Conservation (phyloP, 35 echinoderm and acorn worm species). For the Apostichopus japonicus region DNA sequence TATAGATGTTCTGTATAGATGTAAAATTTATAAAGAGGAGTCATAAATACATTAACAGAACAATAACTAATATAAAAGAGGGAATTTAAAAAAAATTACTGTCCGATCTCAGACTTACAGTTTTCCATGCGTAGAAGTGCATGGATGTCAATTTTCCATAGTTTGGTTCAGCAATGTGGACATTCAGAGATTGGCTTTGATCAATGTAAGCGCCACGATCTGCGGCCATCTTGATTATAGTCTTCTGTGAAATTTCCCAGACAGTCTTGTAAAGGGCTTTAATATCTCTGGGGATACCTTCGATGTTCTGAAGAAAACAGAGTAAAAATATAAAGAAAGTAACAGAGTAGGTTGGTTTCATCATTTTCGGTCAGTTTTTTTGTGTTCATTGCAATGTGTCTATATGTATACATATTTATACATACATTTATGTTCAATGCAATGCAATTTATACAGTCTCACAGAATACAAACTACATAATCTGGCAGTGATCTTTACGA, state of each 20-base stretch:
- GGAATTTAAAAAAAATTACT: background rate
- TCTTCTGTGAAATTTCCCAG: constrained; percentile 99
- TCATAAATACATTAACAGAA: too few species aligned
- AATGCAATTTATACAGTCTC: too few species aligned
- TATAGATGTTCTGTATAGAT: too few species aligned
- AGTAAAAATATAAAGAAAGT: background rate
- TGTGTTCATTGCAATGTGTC: too few species aligned
- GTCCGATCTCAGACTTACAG: constrained; percentile 47
- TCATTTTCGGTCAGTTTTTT: too few species aligned
- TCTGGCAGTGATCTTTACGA: too few species aligned
- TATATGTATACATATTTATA: too few species aligned
- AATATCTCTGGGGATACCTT: constrained; percentile 79
- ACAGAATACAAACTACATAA: too few species aligned
- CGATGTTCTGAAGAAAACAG: constrained; percentile 73
- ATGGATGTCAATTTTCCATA: constrained; percentile 96
- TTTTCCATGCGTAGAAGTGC: constrained; percentile 99
- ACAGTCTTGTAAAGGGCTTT: constrained; percentile 98
- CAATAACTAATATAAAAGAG: too few species aligned
- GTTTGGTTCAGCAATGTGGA: constrained; percentile 98
- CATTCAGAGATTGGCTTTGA: constrained; percentile 96
- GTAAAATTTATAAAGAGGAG: too few species aligned
- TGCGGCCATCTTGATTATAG: constrained; percentile 85
- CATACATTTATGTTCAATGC: too few species aligned
- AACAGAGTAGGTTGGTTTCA: too few species aligned
- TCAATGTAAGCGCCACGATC: constrained; percentile 94